Evolutionary conservation across 2,888 invertebrate genomes (phyloP).

Genomic region (Athetis lepigone): DNA sequence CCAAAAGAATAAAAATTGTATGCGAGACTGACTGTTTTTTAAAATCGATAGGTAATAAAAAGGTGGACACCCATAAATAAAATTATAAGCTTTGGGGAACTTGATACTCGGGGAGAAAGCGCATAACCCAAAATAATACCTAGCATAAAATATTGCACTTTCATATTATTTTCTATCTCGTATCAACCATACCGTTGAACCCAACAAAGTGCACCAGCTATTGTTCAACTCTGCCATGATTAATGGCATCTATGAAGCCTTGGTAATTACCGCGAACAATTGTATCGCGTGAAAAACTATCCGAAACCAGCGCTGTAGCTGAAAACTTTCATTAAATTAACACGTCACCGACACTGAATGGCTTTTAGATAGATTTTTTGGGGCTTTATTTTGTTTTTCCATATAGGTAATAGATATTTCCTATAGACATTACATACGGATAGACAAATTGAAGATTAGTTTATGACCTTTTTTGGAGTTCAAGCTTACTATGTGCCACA

Average conservation of each 20-base stretch:
- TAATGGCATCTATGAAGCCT: slow-evolving; percentile 87
- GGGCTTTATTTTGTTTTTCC: neutral
- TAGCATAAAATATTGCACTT: neutral
- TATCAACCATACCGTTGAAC: slow-evolving; percentile 41
- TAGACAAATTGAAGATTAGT: no score
- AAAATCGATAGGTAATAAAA: no score
- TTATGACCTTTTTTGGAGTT: no score
- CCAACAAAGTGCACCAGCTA: slow-evolving; percentile 67
- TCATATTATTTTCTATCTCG: neutral
- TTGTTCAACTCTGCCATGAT: slow-evolving; percentile 85
- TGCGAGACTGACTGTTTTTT: no score
- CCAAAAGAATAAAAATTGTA: no score
- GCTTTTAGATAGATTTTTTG: slow-evolving; percentile 64
- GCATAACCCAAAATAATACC: no score
- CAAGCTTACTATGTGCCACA: no score
- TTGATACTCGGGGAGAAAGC: no score
- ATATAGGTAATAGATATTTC: no score
- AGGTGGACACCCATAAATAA: no score
- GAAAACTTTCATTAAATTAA: slow-evolving; percentile 77
- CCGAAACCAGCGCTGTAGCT: slow-evolving; percentile 63
- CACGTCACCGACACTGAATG: slow-evolving; percentile 66
- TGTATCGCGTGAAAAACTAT: slow-evolving; percentile 81
- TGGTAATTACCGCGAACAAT: slow-evolving; percentile 75
- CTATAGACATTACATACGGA: no score
- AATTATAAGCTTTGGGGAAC: no score